These are phyloP conservation scores for Muscina levida DNA, from an alignment of 2,888 invertebrate genomes.

Conservation along the genomic window DNA sequence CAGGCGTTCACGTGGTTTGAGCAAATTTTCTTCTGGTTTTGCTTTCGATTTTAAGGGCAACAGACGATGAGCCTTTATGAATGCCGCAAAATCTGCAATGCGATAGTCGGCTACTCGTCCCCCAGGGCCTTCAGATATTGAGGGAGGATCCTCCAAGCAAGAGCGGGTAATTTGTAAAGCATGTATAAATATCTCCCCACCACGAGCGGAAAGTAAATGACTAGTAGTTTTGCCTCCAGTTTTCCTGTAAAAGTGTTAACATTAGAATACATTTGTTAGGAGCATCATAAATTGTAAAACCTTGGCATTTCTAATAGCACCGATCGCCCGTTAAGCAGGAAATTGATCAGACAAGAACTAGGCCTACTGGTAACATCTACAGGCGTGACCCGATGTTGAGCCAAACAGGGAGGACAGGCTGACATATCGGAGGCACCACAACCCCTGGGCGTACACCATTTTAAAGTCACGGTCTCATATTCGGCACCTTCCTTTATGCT, in stretches of 20 bases:
- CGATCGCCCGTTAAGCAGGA: slow-evolving; percentile 95
- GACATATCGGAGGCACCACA: slow-evolving; percentile 89
- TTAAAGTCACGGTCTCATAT: slow-evolving; percentile 91
- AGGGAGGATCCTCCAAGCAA: slow-evolving; percentile 95
- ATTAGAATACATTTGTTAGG: neutral
- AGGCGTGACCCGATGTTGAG: slow-evolving; percentile 94
- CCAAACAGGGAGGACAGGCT: slow-evolving; percentile 91
- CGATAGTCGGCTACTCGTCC: slow-evolving; percentile 95
- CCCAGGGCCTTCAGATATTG: slow-evolving; percentile 96
- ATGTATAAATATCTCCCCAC: slow-evolving; percentile 97
- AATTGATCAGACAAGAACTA: slow-evolving; percentile 97
- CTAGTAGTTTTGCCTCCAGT: slow-evolving; percentile 93
- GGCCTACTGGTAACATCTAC: slow-evolving; percentile 98
- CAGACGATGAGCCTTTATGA: slow-evolving; percentile 92
- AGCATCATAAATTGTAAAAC: slow-evolving; percentile 65
- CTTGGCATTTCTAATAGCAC: slow-evolving; percentile 94
- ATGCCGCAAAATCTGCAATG: slow-evolving; percentile 90
- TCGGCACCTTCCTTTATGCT: slow-evolving; percentile 87
- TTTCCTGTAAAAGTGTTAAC: slow-evolving; percentile 81
- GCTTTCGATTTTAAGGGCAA: slow-evolving; percentile 84
- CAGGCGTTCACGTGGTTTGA: slow-evolving; percentile 85
- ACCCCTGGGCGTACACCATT: slow-evolving; percentile 98
- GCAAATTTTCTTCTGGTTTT: slow-evolving; percentile 78
- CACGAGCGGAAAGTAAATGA: slow-evolving; percentile 95
- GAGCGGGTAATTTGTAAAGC: slow-evolving; percentile 91